phyloP scores from a whole-genome alignment of 2,888 invertebrate species.

The Sarcophaga carnaria region DNA sequence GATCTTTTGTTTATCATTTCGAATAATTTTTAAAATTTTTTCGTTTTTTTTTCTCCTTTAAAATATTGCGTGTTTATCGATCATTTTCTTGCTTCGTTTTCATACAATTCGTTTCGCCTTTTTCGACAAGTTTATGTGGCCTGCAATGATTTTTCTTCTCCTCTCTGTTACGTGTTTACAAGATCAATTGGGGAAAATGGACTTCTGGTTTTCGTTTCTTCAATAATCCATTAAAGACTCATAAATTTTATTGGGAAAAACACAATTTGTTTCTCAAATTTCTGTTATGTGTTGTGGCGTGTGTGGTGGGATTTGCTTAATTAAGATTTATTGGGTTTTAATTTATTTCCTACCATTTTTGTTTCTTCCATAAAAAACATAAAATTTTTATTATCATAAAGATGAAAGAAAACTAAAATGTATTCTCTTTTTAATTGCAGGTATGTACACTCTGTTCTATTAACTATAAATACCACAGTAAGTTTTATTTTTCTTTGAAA shows the following conservation, averaged over 20 bases:
- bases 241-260: conserved; percentile 29
- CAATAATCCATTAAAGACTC: conserved; percentile 35
- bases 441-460: conserved; percentile 41
- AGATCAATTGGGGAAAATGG: conserved; percentile 31
- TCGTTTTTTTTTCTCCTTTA: conserved; percentile 4
- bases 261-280: neutral
- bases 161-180: conserved; percentile 34
- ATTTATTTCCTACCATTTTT: conserved; percentile 11
- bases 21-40: neutral
- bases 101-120: neutral
- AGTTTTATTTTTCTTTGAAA: neutral
- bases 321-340: conserved; percentile 38
- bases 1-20: conserved; percentile 50
- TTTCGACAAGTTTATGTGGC: conserved; percentile 37
- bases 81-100: conserved; percentile 38
- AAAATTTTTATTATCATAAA: too few species aligned
- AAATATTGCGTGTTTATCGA: conserved; percentile 59
- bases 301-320: neutral
- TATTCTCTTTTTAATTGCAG: conserved; percentile 65
- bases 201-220: conserved; percentile 50
- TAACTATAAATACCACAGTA: neutral
- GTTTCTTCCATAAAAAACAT: neutral
- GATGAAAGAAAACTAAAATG: neutral
- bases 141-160: conserved; percentile 1
- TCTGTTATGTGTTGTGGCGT: too few species aligned